Conservation (phyloP, 2,888 invertebrate genomes). For the Glyphotaelius pellucidus region DNA sequence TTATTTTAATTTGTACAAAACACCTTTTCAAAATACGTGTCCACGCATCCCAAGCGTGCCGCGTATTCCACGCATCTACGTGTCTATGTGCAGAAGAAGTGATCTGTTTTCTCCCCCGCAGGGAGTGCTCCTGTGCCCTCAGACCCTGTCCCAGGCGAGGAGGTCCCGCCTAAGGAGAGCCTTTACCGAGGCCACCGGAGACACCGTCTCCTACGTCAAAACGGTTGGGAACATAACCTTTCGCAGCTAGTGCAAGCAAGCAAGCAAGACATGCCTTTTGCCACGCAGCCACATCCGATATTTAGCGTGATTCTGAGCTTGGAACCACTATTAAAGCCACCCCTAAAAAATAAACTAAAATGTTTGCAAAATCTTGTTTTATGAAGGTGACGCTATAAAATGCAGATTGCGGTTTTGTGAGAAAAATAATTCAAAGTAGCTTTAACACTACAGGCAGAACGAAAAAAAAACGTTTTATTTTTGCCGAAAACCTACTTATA, state of each 20-base stretch:
- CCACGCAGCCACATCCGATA: constrained; percentile 47
- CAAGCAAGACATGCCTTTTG: constrained; percentile 36
- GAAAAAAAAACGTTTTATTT: too few species aligned
- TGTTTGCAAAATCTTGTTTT: not conserved
- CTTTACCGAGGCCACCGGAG: constrained; percentile 92
- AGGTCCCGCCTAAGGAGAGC: constrained; percentile 91
- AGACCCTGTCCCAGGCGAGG: constrained; percentile 92
- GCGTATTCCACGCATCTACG: not conserved
- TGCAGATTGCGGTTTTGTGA: not conserved
- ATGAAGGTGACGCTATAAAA: not conserved
- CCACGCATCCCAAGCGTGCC: not conserved
- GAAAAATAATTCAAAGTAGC: too few species aligned
- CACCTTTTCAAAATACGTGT: too few species aligned
- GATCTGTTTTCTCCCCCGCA: constrained; percentile 71
- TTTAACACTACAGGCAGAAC: too few species aligned
- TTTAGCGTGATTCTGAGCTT: not conserved
- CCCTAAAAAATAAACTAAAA: not conserved
- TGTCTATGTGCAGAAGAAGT: constrained; percentile 46
- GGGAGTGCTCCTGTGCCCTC: constrained; percentile 93
- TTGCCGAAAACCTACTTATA: too few species aligned
- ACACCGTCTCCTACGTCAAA: constrained; percentile 92
- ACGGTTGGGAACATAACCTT: constrained; percentile 81
- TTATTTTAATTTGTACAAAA: too few species aligned
- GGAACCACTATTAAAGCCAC: not conserved
- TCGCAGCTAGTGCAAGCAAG: constrained; percentile 37